Base-by-base conservation (phyloP, 2,888 invertebrate genomes). In the Caenorhabditis afra region DNA sequence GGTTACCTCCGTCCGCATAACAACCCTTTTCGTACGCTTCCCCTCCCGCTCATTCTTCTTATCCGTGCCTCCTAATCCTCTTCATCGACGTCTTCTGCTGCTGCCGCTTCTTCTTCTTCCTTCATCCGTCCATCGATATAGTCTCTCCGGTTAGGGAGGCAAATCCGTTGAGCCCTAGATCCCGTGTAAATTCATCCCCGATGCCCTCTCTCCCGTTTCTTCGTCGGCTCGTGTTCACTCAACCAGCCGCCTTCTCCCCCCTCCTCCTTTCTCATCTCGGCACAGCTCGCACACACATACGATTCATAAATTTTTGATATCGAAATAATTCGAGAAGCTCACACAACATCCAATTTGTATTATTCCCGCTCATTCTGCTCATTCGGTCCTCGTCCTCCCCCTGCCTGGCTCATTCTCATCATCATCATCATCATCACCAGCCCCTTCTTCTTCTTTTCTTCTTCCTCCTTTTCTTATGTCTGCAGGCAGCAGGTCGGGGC, bases 301-400 rank as follows among this genome's bases (percentile, higher is more conserved):
- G 55, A 71, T 71, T 71, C 71, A 71, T 71, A 71, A 71, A 71
- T 71, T 71, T 71, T 71, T 71, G 71, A 71, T 71, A 71, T 64
- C 53, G 62, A 57, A 49, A 71, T 71, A 64, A 71, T 71, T 71
- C 71, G 37, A 57, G 41, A 57, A 71, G 71, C 71, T 71, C 71
- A 55, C 65, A 65, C 58, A 73, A 73, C 64, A 65, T 70, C 64
- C 57, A 57, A 73, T 65, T 67, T 67, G 67, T 58, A 67, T 67
- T 67, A 67, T 67, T 67, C 67, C 66, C 37, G n/a, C 55, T 14
- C 23, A 1, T 22, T 3, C 47, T 3, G n/a, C 47, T 16, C 16
- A 10, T 49, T 49, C 20, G 3, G 3, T 49, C 18, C 22, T 20
- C 50, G 3, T 50, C 8, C 23, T 1, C 10, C 12, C 22, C 35